Percentiles rank a stretch among this genome's conserved stretches.
These are phyloP conservation scores for Himantopus leucocephalus DNA, from an alignment of 2,113 vertebrate species.

Conservation along the genomic window DNA sequence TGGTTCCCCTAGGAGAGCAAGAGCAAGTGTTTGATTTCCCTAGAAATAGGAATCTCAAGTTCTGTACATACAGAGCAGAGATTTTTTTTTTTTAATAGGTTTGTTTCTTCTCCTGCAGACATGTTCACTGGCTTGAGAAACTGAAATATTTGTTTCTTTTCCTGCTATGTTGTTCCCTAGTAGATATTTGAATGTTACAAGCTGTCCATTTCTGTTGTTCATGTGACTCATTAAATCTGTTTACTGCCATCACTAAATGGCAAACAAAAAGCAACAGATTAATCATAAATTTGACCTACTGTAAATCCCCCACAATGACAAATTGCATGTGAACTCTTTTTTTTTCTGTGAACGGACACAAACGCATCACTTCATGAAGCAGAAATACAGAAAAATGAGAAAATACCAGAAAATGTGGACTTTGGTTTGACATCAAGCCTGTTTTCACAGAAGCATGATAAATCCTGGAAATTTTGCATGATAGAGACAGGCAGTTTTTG, in stretches of 20 bases:
- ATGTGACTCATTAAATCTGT: background rate
- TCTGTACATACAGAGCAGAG: background rate
- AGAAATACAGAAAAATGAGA: background rate
- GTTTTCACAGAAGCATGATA: background rate
- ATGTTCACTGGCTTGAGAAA: conserved; percentile 6
- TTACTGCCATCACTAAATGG: conserved; percentile 22
- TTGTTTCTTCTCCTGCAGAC: background rate
- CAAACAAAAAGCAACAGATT: conserved; percentile 17
- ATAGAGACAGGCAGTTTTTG: background rate
- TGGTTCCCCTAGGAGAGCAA: background rate
- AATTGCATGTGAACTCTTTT: background rate
- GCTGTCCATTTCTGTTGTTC: background rate
- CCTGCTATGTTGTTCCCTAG: background rate
- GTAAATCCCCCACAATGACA: background rate
- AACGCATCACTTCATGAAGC: background rate
- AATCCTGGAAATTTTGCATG: background rate
- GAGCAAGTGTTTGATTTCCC: background rate
- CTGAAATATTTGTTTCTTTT: conserved; percentile 13
- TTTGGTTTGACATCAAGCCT: background rate
- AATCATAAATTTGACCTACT: conserved; percentile 37
- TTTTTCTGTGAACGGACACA: background rate
- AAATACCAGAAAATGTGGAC: background rate
- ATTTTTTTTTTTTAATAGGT: background rate
- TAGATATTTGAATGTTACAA: background rate
- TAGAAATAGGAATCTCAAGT: background rate